Evolutionary conservation across 2,113 vertebrate species (phyloP).

Genomic region (Lasiurus cinereus): DNA sequence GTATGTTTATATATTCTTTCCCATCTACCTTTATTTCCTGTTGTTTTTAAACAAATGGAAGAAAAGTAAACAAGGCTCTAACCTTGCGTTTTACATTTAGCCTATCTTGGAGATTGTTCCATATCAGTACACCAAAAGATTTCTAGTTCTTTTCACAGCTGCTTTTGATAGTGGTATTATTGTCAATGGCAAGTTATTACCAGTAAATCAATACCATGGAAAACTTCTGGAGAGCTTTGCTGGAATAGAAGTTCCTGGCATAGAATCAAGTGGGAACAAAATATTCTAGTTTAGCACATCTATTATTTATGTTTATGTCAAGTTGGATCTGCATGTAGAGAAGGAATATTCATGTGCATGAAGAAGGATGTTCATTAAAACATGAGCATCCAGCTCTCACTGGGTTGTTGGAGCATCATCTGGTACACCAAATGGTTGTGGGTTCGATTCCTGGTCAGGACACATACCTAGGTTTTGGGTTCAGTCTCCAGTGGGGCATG

Average conservation of each 20-base stretch:
- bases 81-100: neutral
- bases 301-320: neutral
- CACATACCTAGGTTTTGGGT: neutral
- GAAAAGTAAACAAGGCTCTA: neutral
- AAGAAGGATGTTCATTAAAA: neutral
- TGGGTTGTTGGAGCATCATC: neutral
- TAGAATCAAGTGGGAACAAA: neutral
- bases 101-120: neutral
- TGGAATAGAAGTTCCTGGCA: neutral
- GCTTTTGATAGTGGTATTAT: neutral
- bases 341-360: neutral
- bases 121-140: neutral
- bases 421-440: neutral
- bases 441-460: neutral
- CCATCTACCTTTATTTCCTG: neutral
- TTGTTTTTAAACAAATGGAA: neutral
- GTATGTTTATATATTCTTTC: neutral
- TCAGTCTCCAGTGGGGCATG: neutral
- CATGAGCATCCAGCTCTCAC: neutral
- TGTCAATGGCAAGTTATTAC: slow-evolving; percentile 41
- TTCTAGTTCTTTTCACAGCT: slow-evolving; percentile 2
- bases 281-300: fast-evolving
- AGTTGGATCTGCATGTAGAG: neutral
- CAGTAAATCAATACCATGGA: neutral
- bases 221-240: slow-evolving; percentile 2